A percentile compares a stretch with the other conserved stretches of the same genome.
Conservation (phyloP, 2,888 invertebrate genomes). For the Eilema depressum region DNA sequence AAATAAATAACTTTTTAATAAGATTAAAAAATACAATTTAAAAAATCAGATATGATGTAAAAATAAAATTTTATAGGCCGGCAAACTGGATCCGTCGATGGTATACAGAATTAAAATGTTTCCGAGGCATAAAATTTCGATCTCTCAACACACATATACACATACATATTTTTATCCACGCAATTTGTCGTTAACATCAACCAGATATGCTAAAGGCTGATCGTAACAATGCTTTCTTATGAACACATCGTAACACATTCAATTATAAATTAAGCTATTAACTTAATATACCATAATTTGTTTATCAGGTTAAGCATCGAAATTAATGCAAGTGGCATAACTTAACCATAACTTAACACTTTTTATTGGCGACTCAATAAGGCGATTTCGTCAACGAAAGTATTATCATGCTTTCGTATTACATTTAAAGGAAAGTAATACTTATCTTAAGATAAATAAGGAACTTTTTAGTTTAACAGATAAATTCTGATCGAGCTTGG, state of each 20-base stretch:
- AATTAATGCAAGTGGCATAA: conserved; percentile 87
- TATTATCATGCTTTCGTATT: conserved; percentile 63
- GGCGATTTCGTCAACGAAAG: conserved; percentile 83
- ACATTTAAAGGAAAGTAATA: conserved; percentile 52
- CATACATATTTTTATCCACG: conserved; percentile 61
- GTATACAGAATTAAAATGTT: conserved; percentile 66
- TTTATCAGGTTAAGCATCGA: conserved; percentile 87
- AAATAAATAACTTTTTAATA: conserved; percentile 55
- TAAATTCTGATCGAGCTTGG: conserved; percentile 64
- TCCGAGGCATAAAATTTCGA: conserved; percentile 60
- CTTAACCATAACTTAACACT: conserved; percentile 85
- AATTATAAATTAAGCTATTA: conserved; percentile 87
- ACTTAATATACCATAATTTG: conserved; percentile 86
- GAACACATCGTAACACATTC: conserved; percentile 80
- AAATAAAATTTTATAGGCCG: conserved; percentile 66
- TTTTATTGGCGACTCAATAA: conserved; percentile 85
- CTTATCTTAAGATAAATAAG: conserved; percentile 56
- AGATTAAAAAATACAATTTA: conserved; percentile 56
- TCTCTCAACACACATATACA: conserved; percentile 52
- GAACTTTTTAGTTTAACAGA: conserved; percentile 45
- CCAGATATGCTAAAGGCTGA: conserved; percentile 72
- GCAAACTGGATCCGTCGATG: conserved; percentile 61
- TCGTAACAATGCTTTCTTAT: conserved; percentile 82
- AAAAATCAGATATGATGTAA: conserved; percentile 56
- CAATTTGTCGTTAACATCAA: conserved; percentile 76